A percentile compares a stretch with the other conserved stretches of the same genome.
These are phyloP conservation scores for Cyclophora punctaria DNA, from an alignment of 2,888 invertebrate genomes.

Conservation along the genomic window DNA sequence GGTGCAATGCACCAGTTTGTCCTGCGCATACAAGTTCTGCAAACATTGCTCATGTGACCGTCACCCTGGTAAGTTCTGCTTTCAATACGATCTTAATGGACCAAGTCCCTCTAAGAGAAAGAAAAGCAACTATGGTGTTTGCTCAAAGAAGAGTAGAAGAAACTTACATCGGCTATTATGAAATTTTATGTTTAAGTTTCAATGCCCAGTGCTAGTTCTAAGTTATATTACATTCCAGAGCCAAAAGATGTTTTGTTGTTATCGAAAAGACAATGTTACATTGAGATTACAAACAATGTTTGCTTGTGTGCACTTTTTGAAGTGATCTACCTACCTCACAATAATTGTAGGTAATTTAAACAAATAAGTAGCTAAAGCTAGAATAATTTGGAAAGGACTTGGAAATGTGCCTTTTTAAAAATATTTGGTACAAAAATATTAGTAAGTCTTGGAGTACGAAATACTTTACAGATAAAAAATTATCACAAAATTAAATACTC, in stretches of 20 bases:
- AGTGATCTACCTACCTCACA: not conserved
- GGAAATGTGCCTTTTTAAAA: constrained; percentile 1
- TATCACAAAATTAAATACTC: not conserved
- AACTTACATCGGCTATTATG: constrained; percentile 59
- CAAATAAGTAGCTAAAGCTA: constrained; percentile 17
- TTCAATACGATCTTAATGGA: constrained; percentile 57
- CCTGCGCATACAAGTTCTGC: constrained; percentile 71
- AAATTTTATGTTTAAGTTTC: constrained; percentile 24
- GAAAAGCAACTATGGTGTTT: constrained; percentile 48
- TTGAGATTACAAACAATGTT: constrained; percentile 20
- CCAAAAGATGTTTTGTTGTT: constrained; percentile 25
- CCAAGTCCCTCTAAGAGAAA: constrained; percentile 69
- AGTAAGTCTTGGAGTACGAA: not conserved
- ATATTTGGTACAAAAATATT: not conserved
- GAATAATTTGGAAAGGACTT: constrained; percentile 4
- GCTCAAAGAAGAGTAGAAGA: constrained; percentile 59
- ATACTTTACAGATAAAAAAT: not conserved
- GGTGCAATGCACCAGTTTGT: constrained; percentile 67
- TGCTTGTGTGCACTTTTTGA: too few species aligned
- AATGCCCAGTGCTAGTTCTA: constrained; percentile 36
- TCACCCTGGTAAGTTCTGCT: constrained; percentile 58
- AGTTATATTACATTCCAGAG: constrained; percentile 48
- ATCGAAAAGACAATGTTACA: constrained; percentile 14
- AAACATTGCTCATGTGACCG: constrained; percentile 58
- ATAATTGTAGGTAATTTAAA: constrained; percentile 8